A percentile compares a stretch with the other conserved stretches of the same genome.
Evolutionary conservation across 2,113 vertebrate species (phyloP).

Genomic region (rabbit (Oryctolagus cuniculus)): mOryCun1.1 NC_091438.1:31143501-31144000

Average conservation of each 20-base stretch:
- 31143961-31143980: neutral
- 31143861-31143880: neutral
- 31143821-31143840: neutral
- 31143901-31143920: neutral
- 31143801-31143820: neutral
- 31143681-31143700: neutral
- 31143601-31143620: neutral
- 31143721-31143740: neutral
- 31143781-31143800: neutral
- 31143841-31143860: neutral
- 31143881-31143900: neutral
- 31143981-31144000: neutral
- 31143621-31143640: neutral
- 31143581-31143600: neutral
- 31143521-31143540: neutral
- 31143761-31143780: fast-evolving
- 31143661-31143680: neutral
- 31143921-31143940: neutral
- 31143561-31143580: neutral
- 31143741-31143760: neutral
- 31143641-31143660: neutral
- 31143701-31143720: neutral
- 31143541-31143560: too few species aligned
- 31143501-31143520: neutral
- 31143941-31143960: neutral